Percentiles rank a stretch among this genome's conserved stretches.
These are phyloP conservation scores for Nephrotoma flavescens DNA, from an alignment of 2,888 invertebrate genomes.

Conservation along the genomic window DNA sequence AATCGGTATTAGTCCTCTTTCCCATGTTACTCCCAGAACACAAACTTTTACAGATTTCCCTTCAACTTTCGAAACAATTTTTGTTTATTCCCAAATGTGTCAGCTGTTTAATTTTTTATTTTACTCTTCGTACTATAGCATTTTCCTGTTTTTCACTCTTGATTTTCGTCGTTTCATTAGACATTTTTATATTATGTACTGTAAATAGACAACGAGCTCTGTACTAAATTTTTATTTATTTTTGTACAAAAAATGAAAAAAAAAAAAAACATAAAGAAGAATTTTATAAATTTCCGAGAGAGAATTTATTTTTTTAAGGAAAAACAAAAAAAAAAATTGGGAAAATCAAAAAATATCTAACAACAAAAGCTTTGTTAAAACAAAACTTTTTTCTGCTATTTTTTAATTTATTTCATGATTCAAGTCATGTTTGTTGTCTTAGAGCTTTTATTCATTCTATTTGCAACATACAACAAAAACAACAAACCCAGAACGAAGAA, in stretches of 20 bases:
- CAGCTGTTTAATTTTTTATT: constrained; percentile 1
- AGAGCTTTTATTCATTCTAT: neutral
- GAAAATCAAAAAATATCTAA: neutral
- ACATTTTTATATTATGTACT: neutral
- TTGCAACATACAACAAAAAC: neutral
- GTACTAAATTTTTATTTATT: neutral
- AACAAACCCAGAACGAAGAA: neutral
- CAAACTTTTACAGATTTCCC: neutral
- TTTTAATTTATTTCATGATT: neutral
- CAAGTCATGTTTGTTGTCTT: neutral
- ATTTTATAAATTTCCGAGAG: neutral
- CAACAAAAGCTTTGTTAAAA: neutral
- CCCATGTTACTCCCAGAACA: neutral
- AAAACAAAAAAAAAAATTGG: neutral
- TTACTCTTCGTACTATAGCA: neutral
- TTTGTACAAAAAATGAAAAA: neutral
- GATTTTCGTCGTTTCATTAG: neutral
- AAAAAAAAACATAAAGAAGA: neutral
- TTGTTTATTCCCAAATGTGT: neutral
- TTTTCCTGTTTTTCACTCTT: neutral
- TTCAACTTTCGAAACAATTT: neutral
- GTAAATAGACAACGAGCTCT: neutral
- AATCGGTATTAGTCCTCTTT: neutral
- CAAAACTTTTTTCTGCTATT: neutral
- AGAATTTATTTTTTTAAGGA: neutral